Evolutionary conservation across 1,140 invertebrate genomes (phyloP).

Genomic region (Papilio aristodemus): DNA sequence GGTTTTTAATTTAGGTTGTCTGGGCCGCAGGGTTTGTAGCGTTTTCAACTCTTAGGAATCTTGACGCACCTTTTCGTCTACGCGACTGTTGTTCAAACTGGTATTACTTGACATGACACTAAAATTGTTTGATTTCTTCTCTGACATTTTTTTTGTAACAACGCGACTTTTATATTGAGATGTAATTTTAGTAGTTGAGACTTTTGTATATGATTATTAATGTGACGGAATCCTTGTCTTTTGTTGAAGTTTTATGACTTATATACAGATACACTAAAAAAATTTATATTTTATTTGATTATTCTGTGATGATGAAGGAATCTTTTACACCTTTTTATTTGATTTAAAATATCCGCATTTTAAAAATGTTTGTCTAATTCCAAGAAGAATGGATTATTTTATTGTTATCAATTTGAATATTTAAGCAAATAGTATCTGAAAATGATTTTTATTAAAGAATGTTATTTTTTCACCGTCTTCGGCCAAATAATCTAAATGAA

Average conservation of each 20-base stretch:
- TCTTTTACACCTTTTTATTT: too few relatives aligned
- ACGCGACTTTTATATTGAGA: background rate
- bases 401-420: background rate
- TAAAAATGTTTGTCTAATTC: too few relatives aligned
- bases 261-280: too few relatives aligned
- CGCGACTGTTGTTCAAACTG: slow-evolving; percentile 26
- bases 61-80: slow-evolving; percentile 31
- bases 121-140: background rate
- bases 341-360: too few relatives aligned
- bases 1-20: slow-evolving; percentile 32
- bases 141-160: background rate
- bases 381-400: too few relatives aligned
- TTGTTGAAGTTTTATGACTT: background rate
- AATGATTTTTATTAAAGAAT: too few relatives aligned
- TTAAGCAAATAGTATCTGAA: too few relatives aligned
- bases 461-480: too few relatives aligned
- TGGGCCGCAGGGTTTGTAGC: slow-evolving; percentile 33
- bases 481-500: slow-evolving; percentile 44
- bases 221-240: background rate
- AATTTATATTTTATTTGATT: background rate
- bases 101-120: background rate
- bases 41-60: slow-evolving; percentile 27
- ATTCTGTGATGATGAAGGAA: background rate
- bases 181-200: background rate
- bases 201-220: background rate